Percentiles rank a stretch among this genome's conserved stretches.
These are phyloP conservation scores for Triplophysa yarkandensis DNA, from an alignment of 2,797 vertebrate genomes.

Conservation along the genomic window DNA sequence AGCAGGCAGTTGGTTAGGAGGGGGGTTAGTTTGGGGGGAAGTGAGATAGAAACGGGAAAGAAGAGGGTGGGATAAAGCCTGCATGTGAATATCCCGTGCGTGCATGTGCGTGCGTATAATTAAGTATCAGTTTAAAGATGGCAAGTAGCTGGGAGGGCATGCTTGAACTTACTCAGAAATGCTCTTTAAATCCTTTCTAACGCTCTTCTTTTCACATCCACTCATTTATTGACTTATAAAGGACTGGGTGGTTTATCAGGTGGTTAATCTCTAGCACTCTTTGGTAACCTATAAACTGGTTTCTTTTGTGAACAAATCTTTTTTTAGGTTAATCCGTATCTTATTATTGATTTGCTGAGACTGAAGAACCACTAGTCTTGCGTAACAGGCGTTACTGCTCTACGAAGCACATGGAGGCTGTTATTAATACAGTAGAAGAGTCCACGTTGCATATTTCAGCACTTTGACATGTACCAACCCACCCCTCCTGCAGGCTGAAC, in stretches of 20 bases:
- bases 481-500: conserved; percentile 76
- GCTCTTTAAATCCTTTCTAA: conserved; percentile 47
- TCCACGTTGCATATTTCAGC: conserved; percentile 75
- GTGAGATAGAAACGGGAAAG: conserved; percentile 31
- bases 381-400: neutral
- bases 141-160: conserved; percentile 55
- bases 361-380: neutral
- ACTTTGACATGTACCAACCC: conserved; percentile 77
- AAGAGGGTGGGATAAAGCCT: conserved; percentile 44
- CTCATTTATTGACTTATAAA: conserved; percentile 16
- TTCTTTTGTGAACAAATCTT: neutral
- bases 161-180: conserved; percentile 49
- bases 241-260: conserved; percentile 3
- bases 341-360: neutral
- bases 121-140: conserved; percentile 59
- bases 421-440: conserved; percentile 50
- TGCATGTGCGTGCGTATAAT: conserved; percentile 51
- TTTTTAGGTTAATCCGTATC: conserved; percentile 1
- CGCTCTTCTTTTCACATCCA: conserved; percentile 36
- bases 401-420: conserved; percentile 20
- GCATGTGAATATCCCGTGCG: conserved; percentile 48
- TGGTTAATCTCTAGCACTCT: neutral
- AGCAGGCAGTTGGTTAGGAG: conserved; percentile 58
- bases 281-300: neutral
- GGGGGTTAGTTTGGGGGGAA: conserved; percentile 36